These are phyloP conservation scores for Notechis scutatus DNA, from an alignment of 2,113 vertebrate genomes.

Conservation along the genomic window DNA sequence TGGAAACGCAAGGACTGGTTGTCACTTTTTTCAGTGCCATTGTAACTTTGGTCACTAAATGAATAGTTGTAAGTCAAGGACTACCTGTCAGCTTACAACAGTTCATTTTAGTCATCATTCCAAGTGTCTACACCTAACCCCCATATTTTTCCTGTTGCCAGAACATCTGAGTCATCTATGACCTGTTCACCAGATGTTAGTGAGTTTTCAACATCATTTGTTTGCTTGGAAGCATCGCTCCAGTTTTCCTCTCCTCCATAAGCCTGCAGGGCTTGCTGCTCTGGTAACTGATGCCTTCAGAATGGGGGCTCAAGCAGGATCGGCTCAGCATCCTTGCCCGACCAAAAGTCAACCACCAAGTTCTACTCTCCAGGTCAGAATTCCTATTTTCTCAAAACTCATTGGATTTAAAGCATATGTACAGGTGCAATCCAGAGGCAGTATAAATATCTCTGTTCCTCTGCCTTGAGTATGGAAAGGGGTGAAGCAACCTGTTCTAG, in stretches of 20 bases:
- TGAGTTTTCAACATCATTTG: neutral
- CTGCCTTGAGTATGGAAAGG: neutral
- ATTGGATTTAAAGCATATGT: neutral
- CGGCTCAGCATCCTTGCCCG: constrained; percentile 26
- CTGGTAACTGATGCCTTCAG: neutral
- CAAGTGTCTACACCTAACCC: neutral
- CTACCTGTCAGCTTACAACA: neutral
- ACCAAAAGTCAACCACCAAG: constrained; percentile 49
- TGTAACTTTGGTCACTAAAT: neutral
- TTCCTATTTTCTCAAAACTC: neutral
- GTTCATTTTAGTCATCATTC: neutral
- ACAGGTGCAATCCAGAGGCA: neutral
- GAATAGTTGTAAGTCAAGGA: neutral
- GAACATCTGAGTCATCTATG: neutral
- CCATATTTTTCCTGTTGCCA: neutral
- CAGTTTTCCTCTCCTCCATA: neutral
- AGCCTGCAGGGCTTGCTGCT: neutral
- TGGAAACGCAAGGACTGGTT: neutral
- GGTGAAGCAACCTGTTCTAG: neutral
- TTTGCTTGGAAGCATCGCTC: neutral
- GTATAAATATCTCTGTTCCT: neutral
- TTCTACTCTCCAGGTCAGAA: constrained; percentile 48
- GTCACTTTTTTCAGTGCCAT: neutral
- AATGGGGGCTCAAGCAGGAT: neutral
- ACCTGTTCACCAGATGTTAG: neutral